These are phyloP conservation scores for Meganola albula DNA, from an alignment of 2,888 invertebrate genomes.

Conservation along the genomic window DNA sequence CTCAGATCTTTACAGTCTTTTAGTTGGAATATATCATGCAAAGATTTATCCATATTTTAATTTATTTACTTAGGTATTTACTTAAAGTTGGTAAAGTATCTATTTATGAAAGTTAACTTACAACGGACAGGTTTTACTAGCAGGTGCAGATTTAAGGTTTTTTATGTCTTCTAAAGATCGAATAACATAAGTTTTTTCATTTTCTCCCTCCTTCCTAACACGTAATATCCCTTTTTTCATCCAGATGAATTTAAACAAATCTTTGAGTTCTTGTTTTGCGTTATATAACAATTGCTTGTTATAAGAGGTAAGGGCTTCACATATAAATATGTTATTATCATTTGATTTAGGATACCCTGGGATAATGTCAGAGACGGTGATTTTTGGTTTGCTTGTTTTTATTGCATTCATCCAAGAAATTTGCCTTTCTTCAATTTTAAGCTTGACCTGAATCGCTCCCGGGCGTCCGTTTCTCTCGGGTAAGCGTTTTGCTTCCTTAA, in stretches of 20 bases:
- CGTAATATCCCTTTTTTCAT: conserved; percentile 1
- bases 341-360: not conserved
- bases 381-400: not conserved
- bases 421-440: not conserved
- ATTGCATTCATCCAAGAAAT: not conserved
- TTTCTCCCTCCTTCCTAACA: conserved; percentile 3
- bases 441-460: conserved; percentile 2
- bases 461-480: not conserved
- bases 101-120: not conserved
- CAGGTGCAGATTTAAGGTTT: not conserved
- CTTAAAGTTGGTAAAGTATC: not conserved
- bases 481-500: not conserved
- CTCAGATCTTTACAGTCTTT: not conserved
- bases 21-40: not conserved
- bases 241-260: conserved; percentile 7
- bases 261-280: conserved; percentile 27
- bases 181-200: not conserved
- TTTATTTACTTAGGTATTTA: not conserved
- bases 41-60: not conserved
- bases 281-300: conserved; percentile 2
- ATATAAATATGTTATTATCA: not conserved
- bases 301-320: conserved; percentile 7
- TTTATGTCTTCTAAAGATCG: not conserved
- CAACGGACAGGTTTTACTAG: not conserved
- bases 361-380: not conserved